These are phyloP conservation scores for Cardiocondyla obscurior DNA, from an alignment of 1,140 invertebrate genomes.

Conservation along the genomic window DNA sequence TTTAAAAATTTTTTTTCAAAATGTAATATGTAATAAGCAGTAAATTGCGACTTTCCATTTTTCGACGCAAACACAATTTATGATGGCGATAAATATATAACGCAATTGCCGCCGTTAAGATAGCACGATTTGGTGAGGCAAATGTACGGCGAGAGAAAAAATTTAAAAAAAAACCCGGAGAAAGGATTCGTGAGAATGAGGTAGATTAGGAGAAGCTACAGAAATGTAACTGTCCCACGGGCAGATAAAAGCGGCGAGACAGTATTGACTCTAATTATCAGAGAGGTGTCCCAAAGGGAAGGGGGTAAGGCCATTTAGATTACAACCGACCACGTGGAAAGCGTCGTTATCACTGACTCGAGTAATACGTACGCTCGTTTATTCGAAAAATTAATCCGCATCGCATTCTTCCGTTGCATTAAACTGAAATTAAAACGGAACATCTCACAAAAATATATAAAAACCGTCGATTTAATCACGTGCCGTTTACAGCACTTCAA, in stretches of 20 bases:
- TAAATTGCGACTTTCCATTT: slow-evolving; percentile 35
- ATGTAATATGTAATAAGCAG: not conserved
- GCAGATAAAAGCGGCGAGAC: slow-evolving; percentile 51
- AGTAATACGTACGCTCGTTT: slow-evolving; percentile 21
- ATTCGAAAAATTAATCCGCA: not conserved
- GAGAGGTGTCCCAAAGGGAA: slow-evolving; percentile 12
- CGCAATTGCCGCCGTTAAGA: slow-evolving; percentile 63
- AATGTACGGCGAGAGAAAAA: slow-evolving; percentile 5
- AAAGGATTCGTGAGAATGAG: not conserved
- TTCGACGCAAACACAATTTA: slow-evolving; percentile 42
- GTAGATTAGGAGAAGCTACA: slow-evolving; percentile 7
- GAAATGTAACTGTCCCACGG: slow-evolving; percentile 6
- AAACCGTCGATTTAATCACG: not conserved
- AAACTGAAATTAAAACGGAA: not conserved
- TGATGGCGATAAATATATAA: slow-evolving; percentile 64
- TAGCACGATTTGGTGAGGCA: slow-evolving; percentile 20
- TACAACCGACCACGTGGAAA: slow-evolving; percentile 16
- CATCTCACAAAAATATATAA: not conserved
- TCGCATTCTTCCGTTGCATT: not conserved
- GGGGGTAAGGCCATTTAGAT: slow-evolving; percentile 54
- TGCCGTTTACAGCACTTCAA: too few species aligned
- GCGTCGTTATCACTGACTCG: slow-evolving; percentile 10
- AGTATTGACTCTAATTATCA: slow-evolving; percentile 60
- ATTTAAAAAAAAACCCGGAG: too few species aligned
- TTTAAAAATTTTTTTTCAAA: not conserved